These are phyloP conservation scores for Rhinogobius similis DNA, from an alignment of 2,113 vertebrate genomes.

Conservation along the genomic window DNA sequence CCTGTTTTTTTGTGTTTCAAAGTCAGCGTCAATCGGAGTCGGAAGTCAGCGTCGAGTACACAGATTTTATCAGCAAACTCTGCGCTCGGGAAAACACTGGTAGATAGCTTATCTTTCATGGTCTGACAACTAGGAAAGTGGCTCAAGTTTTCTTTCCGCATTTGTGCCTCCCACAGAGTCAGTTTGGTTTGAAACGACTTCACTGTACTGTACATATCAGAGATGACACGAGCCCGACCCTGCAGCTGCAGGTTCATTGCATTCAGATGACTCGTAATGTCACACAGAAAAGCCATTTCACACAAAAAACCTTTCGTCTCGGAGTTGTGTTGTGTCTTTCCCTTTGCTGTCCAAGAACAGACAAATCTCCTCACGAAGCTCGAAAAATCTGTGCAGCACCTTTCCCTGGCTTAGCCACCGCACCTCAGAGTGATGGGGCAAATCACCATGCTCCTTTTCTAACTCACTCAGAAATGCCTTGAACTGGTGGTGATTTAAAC, in stretches of 20 bases:
- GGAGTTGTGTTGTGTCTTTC: neutral
- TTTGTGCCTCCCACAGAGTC: slow-evolving; percentile 29
- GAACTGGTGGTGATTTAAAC: neutral
- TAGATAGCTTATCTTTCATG: slow-evolving; percentile 25
- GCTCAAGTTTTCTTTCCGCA: slow-evolving; percentile 27
- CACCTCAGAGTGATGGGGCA: neutral
- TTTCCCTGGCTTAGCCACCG: neutral
- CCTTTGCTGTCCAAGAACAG: neutral
- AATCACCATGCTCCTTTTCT: neutral
- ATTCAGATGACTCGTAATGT: neutral
- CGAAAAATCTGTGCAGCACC: neutral
- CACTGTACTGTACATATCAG: slow-evolving; percentile 9
- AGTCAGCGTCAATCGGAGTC: slow-evolving; percentile 21
- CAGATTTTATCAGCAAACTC: slow-evolving; percentile 33
- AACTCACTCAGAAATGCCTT: neutral
- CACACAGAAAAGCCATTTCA: slow-evolving; percentile 8
- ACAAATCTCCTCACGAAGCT: neutral
- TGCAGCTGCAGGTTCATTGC: slow-evolving; percentile 17
- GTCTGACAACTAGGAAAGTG: slow-evolving; percentile 37
- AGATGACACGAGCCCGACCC: neutral
- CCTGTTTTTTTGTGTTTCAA: slow-evolving; percentile 21
- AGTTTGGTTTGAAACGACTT: slow-evolving; percentile 14
- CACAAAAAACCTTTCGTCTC: slow-evolving; percentile 9
- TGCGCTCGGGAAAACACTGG: slow-evolving; percentile 8
- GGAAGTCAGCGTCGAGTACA: slow-evolving; percentile 6